Evolutionary conservation across 2,797 vertebrate species (phyloP), one percentile per base, ranked within the genome.

Genomic region (Phoxinus dragarum): DNA sequence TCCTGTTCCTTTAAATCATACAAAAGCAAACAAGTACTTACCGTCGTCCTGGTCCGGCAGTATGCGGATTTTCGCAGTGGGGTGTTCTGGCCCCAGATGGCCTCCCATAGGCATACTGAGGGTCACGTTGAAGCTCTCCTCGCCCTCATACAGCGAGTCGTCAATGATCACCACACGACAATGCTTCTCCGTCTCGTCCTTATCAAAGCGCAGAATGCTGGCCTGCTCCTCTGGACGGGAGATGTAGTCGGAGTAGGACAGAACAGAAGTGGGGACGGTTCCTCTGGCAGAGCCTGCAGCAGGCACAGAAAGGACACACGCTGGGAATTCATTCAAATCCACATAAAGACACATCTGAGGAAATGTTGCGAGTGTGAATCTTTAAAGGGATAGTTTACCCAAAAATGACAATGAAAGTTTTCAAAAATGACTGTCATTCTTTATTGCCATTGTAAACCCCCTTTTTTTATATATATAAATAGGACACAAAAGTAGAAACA

Each of bases 161-260:
- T 99, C 98, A 52, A 99, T 99, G 86, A 99, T 90, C 75, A 98
- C 87, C 0, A 99, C 88, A 0, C 96, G 96, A 75, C 98, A 99
- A 80, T 52, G 88, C 89, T 97, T 97, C 92, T 98, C 97, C 3
- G 56, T 86, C 87, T 99, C 97, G 0, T 94, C 97, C 89, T 93
- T 96, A 91, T 97, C 95, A 80, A 99, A 99, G 85, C 93, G 96
- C 10, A 99, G 83, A 44, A 98, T 1, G 34, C 98, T 98, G 93
- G 86, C 91, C 88, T 97, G 97, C 88, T 97, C 97, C 93, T 99
- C 98, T 0, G 96, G 95, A 27, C 98, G 95, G 49, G 98, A 97
- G 91, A 99, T 97, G 93, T 96, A 99, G 93, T 99, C 98, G 0
- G 98, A 98, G 88, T 97, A 98, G 9, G 98, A 99, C 72, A 98